Conservation (phyloP, 2,888 invertebrate genomes). For the Lasioglossum oenotherae region DNA sequence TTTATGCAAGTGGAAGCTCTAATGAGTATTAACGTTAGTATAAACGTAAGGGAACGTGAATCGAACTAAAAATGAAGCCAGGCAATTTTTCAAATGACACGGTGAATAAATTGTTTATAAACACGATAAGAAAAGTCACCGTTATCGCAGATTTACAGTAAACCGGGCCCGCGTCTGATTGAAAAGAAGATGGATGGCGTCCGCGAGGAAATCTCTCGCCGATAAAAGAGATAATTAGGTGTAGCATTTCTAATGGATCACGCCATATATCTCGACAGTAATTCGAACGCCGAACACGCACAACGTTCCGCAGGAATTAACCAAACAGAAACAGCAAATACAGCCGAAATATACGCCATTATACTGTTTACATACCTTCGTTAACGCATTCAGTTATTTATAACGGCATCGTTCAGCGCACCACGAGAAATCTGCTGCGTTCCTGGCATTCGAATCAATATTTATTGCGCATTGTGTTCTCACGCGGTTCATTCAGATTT, state of each 20-base stretch:
- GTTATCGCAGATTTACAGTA: background rate
- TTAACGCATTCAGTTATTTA: slow-evolving; percentile 44
- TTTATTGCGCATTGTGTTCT: slow-evolving; percentile 20
- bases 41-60: background rate
- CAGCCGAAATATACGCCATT: slow-evolving; percentile 27
- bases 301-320: slow-evolving; percentile 22
- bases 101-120: background rate
- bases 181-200: background rate
- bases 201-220: background rate
- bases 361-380: slow-evolving; percentile 38
- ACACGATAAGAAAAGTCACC: background rate
- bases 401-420: background rate
- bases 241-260: background rate
- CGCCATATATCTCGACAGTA: slow-evolving; percentile 16
- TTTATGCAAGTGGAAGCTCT: too few species aligned
- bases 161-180: background rate
- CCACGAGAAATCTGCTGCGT: slow-evolving; percentile 1
- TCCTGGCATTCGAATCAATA: slow-evolving; percentile 16
- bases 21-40: too few species aligned
- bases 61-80: background rate
- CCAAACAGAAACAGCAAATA: slow-evolving; percentile 39
- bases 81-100: background rate
- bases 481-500: slow-evolving; percentile 25
- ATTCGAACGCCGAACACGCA: slow-evolving; percentile 18
- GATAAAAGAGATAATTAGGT: slow-evolving; percentile 14